Evolutionary conservation across 2,113 vertebrate species (phyloP).

Genomic region (Bubo blakistoni): DNA sequence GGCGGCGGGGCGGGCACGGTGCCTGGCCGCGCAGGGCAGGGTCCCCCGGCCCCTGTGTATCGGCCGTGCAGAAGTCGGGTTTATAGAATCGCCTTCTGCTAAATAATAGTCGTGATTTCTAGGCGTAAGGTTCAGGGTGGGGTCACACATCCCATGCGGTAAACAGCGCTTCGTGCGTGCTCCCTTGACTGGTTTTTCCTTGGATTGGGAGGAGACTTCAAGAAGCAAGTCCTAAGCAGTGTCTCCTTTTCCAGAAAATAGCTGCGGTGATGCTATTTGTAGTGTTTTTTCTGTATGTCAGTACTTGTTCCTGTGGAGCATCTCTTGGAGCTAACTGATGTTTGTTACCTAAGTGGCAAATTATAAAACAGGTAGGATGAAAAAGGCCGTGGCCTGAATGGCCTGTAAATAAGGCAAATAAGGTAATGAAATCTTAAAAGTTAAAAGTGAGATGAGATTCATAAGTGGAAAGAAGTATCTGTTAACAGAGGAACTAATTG

Average conservation of each 20-base stretch:
- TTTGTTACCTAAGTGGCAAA: background rate
- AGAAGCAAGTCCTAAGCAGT: background rate
- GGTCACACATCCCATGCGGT: background rate
- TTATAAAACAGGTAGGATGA: background rate
- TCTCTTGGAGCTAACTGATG: background rate
- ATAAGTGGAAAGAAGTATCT: background rate
- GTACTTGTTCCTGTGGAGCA: background rate
- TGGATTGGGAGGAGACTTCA: background rate
- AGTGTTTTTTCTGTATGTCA: background rate
- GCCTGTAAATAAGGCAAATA: background rate
- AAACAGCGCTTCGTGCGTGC: rapidly evolving
- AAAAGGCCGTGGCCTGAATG: background rate
- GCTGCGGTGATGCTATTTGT: background rate
- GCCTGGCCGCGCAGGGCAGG: background rate
- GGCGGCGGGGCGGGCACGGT: background rate
- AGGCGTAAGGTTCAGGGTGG: background rate
- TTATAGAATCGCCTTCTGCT: rapidly evolving
- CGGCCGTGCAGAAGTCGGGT: background rate
- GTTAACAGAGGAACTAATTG: background rate
- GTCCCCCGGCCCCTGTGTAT: background rate
- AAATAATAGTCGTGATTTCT: rapidly evolving
- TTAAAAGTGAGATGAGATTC: background rate
- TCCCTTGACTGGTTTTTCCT: background rate
- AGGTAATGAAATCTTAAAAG: background rate
- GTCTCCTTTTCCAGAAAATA: background rate